Percentiles rank a stretch among this genome's conserved stretches.
phyloP scores from a whole-genome alignment of 2,797 vertebrate genomes.

The Cyclopterus lumpus region DNA sequence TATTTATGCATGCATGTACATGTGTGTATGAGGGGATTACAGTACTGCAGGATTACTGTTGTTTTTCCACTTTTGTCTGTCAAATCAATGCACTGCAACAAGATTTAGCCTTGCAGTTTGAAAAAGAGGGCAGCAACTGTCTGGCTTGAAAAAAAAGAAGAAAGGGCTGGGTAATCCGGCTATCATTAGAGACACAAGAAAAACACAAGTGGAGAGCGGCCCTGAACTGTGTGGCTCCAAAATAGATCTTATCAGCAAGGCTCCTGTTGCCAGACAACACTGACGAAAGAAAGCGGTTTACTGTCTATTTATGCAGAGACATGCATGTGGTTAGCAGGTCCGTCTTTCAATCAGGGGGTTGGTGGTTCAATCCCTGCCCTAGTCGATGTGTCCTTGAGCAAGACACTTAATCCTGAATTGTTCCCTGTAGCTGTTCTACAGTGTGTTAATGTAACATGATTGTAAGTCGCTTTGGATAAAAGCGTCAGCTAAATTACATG shows the following conservation, averaged over 20 bases:
- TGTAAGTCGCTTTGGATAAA: too few species aligned
- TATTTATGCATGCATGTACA: slow-evolving; percentile 14
- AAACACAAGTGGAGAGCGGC: slow-evolving; percentile 39
- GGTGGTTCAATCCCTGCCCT: too few species aligned
- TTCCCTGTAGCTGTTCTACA: too few species aligned
- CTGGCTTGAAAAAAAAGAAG: slow-evolving; percentile 16
- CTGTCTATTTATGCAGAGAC: slow-evolving; percentile 58
- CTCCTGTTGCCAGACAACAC: slow-evolving; percentile 58
- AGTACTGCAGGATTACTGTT: slow-evolving; percentile 31
- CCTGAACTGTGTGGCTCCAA: slow-evolving; percentile 60
- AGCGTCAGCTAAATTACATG: too few species aligned
- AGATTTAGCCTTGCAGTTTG: slow-evolving; percentile 20
- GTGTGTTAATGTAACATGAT: too few species aligned
- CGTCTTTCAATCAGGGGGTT: too few species aligned
- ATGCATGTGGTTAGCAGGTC: too few species aligned
- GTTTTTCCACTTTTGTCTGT: slow-evolving; percentile 24
- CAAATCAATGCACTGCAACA: slow-evolving; percentile 16
- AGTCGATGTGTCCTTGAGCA: too few species aligned
- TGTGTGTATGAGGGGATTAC: slow-evolving; percentile 22
- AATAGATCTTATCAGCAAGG: slow-evolving; percentile 72
- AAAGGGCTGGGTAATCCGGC: slow-evolving; percentile 35
- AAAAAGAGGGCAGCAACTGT: slow-evolving; percentile 56
- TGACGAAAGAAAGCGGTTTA: slow-evolving; percentile 53
- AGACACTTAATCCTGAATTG: too few species aligned
- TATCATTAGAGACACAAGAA: slow-evolving; percentile 54